Evolutionary conservation across 1,140 invertebrate species (phyloP).

Genomic region (Helicorthomorpha holstii): DNA sequence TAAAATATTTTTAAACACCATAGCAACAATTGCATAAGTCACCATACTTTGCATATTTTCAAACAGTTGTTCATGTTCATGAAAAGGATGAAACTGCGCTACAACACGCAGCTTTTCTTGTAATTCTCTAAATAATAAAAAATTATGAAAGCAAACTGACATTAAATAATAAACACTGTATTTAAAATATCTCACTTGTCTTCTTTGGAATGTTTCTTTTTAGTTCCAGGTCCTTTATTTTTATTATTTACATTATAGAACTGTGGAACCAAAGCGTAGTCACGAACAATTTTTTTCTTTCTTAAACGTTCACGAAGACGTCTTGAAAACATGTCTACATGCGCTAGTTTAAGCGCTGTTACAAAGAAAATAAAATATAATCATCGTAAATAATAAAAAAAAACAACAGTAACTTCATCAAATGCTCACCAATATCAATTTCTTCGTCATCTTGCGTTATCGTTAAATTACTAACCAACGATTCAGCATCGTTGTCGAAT

Average conservation of each 20-base stretch:
- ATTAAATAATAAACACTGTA: slow-evolving; percentile 18
- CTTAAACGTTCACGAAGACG: slow-evolving; percentile 65
- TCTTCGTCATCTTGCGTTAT: slow-evolving; percentile 70
- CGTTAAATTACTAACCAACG: slow-evolving; percentile 61
- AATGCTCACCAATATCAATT: slow-evolving; percentile 52
- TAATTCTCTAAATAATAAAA: slow-evolving; percentile 23
- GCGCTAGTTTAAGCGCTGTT: slow-evolving; percentile 45
- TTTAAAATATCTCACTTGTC: slow-evolving; percentile 40
- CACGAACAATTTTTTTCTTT: slow-evolving; percentile 67
- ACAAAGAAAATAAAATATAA: slow-evolving; percentile 9
- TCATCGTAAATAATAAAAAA: background rate
- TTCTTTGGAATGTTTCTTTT: slow-evolving; percentile 47
- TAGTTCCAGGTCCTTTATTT: slow-evolving; percentile 21
- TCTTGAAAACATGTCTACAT: slow-evolving; percentile 78
- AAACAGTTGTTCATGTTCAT: slow-evolving; percentile 62
- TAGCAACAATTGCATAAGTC: background rate
- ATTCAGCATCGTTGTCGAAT: slow-evolving; percentile 80
- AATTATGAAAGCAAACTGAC: slow-evolving; percentile 28
- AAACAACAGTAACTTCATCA: slow-evolving; percentile 24
- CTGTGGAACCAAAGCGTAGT: slow-evolving; percentile 46
- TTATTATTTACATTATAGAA: slow-evolving; percentile 39
- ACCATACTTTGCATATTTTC: slow-evolving; percentile 44
- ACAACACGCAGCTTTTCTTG: slow-evolving; percentile 61
- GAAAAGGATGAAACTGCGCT: slow-evolving; percentile 67
- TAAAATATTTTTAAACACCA: background rate